Evolutionary conservation across 2,113 vertebrate species (phyloP).

Genomic region (Menidia beryllina): DNA sequence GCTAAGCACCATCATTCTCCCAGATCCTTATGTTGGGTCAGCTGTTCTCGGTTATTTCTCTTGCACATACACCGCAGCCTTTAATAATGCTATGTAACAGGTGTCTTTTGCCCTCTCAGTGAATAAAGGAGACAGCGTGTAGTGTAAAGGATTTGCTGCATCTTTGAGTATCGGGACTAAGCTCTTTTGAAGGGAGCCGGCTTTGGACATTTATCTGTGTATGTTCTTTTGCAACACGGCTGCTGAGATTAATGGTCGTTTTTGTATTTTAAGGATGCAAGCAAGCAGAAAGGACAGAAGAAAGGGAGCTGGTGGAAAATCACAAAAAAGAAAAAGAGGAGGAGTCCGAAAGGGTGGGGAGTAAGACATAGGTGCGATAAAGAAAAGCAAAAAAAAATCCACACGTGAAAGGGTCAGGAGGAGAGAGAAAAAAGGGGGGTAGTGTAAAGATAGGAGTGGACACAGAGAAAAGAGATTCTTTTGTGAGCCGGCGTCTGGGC

Average conservation of each 20-base stretch:
- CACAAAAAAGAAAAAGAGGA: slow-evolving; percentile 27
- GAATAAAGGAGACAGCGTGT: slow-evolving; percentile 23
- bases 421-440: background rate
- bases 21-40: slow-evolving; percentile 63
- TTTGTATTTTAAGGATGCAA: slow-evolving; percentile 21
- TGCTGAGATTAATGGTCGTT: slow-evolving; percentile 32
- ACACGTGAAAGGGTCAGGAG: background rate
- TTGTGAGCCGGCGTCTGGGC: slow-evolving; percentile 14
- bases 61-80: background rate
- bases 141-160: slow-evolving; percentile 6
- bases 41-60: slow-evolving; percentile 53
- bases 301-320: slow-evolving; percentile 16
- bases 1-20: slow-evolving; percentile 52
- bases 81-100: slow-evolving; percentile 48
- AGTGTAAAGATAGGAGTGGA: slow-evolving; percentile 3
- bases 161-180: background rate
- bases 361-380: background rate
- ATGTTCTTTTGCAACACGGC: background rate
- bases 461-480: background rate
- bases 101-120: slow-evolving; percentile 21
- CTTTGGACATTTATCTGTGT: background rate
- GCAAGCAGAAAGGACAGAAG: background rate
- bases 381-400: background rate
- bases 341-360: slow-evolving; percentile 13
- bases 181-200: background rate